These are phyloP conservation scores for Nyleta sp. DNA, from an alignment of 2,888 invertebrate genomes.

Conservation along the genomic window DNA sequence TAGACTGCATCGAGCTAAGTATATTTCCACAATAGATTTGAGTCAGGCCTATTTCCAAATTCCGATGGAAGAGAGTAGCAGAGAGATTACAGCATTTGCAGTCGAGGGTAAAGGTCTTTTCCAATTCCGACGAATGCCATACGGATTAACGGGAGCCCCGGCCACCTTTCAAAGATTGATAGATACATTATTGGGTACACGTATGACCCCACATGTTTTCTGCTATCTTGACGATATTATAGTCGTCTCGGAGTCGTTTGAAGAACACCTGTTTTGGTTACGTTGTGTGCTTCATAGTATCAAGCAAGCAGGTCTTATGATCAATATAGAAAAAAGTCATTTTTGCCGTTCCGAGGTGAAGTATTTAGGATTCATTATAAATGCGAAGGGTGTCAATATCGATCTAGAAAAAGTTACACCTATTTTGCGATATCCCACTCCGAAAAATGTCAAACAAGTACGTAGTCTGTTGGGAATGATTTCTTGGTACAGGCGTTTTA, in stretches of 20 bases:
- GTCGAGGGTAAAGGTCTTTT: slow-evolving; percentile 69
- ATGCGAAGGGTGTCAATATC: background rate
- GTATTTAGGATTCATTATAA: slow-evolving; percentile 5
- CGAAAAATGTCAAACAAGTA: background rate
- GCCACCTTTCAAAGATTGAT: slow-evolving; percentile 68
- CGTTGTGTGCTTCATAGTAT: background rate
- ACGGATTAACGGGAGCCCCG: slow-evolving; percentile 70
- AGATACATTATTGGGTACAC: background rate
- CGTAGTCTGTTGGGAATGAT: no score
- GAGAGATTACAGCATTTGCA: slow-evolving; percentile 72
- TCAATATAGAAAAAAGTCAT: background rate
- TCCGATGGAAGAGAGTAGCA: slow-evolving; percentile 58
- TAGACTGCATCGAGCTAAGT: background rate
- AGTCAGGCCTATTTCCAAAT: slow-evolving; percentile 70
- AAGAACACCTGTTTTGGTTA: background rate
- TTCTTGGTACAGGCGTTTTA: no score
- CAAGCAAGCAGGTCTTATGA: background rate
- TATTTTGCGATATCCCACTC: background rate
- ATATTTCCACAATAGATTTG: slow-evolving; percentile 20
- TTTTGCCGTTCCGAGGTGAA: background rate
- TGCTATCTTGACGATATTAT: slow-evolving; percentile 15
- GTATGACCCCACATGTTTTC: background rate
- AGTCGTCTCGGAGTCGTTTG: background rate
- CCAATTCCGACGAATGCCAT: slow-evolving; percentile 73
- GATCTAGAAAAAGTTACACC: slow-evolving; percentile 4